phyloP scores from a whole-genome alignment of 1,140 invertebrate species.

The Theocolax elegans region DNA sequence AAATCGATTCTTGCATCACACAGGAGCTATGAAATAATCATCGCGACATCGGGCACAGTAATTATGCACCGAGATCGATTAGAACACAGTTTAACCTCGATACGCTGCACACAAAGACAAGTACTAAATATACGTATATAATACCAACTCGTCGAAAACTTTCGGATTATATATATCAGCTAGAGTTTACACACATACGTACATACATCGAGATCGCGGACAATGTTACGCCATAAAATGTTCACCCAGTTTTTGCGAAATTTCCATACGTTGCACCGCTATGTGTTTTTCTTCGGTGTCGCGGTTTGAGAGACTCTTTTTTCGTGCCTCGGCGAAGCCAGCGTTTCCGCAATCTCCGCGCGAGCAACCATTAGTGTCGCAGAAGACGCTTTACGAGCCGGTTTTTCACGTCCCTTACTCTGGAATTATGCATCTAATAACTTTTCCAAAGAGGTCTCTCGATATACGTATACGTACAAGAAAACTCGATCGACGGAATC shows the following conservation, averaged over 20 bases:
- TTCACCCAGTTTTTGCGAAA: constrained; percentile 32
- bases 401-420: constrained; percentile 41
- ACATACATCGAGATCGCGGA: background rate
- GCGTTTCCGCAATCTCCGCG: constrained; percentile 39
- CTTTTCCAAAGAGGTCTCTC: constrained; percentile 17
- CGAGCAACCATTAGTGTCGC: constrained; percentile 31
- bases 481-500: no score
- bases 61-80: no score
- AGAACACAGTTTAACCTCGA: no score
- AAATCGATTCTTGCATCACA: constrained; percentile 20
- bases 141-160: no score
- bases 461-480: background rate
- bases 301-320: background rate
- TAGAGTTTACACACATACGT: background rate
- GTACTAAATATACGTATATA: no score
- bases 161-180: background rate
- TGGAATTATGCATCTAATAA: constrained; percentile 40
- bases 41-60: no score
- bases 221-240: constrained; percentile 13
- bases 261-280: constrained; percentile 21
- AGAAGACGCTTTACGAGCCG: constrained; percentile 40
- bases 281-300: background rate
- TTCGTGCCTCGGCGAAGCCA: background rate
- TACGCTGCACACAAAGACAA: no score
- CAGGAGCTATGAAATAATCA: background rate